Base-by-base conservation (phyloP, 1,140 invertebrate genomes). In the Procambarus virginalis region DNA sequence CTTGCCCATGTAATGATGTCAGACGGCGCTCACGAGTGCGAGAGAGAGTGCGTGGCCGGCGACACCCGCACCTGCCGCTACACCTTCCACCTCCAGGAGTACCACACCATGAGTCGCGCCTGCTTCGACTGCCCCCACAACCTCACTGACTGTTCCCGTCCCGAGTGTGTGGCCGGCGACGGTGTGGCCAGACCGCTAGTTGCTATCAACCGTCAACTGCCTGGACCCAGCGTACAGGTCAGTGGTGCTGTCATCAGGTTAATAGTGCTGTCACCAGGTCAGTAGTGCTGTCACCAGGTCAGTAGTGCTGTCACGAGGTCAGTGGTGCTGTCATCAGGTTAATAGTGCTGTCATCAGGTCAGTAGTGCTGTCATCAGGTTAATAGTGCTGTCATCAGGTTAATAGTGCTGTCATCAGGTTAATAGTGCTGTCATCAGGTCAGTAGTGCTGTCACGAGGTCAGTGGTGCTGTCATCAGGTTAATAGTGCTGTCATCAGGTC, bases 141-240 rank as follows among this genome's bases (percentile, higher is more conserved):
- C 92, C 91, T 94, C 0, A 95, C 95, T 0, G 97, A 98, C 93
- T 98, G 98, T 93, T 94, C 94, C 78, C 94, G 96, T 60, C 95
- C 95, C 1, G 96, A 98, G 92, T 98, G 98, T 93, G 95, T 98
- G 85, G 94, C 97, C 6, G 97, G 95, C 6, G 97, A 98, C 93
- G 98, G 98, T 0, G 94, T 96, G 6, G 94, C 95, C 46, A 94
- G 97, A 91, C 94, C 96, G 0, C 93, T 98, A 20, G 95, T 96
- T 3, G 96, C 97, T 0, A 95, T 98, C 9, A 98, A 98, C 94
- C 95, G 97, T 81, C 96, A 96, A 94, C 95, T 98, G 94, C 98
- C 98, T 1, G 97, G 97, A 86, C 97, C 97, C 12, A 93, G 95
- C 2, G 96, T 98, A 73, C 96, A 98, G 94, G 97, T 97, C 20